A percentile compares a stretch with the other conserved stretches of the same genome.
Evolutionary conservation across 1,140 invertebrate species (phyloP).

Genomic region (Drosophila saltans): DNA sequence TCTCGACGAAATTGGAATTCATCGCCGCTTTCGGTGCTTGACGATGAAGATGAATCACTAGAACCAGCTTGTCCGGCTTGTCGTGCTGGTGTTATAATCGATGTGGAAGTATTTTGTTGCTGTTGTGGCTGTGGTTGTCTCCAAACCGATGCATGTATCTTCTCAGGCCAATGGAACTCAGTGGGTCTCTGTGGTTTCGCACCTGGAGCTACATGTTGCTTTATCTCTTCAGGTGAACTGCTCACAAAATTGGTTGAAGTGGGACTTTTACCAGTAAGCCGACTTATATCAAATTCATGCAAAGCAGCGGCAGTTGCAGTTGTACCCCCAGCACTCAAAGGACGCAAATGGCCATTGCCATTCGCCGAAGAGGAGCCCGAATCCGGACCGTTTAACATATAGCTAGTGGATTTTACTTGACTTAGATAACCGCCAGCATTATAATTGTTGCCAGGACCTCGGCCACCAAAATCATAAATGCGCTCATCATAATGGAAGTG

Average conservation of each 20-base stretch:
- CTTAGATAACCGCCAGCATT: constrained; percentile 24
- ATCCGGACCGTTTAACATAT: constrained; percentile 37
- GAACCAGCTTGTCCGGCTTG: constrained; percentile 40
- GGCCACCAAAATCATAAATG: constrained; percentile 81
- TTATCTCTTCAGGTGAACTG: constrained; percentile 63
- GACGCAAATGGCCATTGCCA: constrained; percentile 36
- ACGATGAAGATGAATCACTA: constrained; percentile 78
- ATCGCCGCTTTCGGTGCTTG: constrained; percentile 77
- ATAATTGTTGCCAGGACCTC: constrained; percentile 79
- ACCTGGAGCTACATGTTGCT: constrained; percentile 39
- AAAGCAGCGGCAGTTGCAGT: constrained; percentile 32
- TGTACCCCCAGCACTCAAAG: constrained; percentile 47
- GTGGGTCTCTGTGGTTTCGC: constrained; percentile 59
- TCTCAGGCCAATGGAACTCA: constrained; percentile 82
- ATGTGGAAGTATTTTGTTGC: constrained; percentile 35
- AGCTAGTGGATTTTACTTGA: constrained; percentile 44
- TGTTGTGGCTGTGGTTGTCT: constrained; percentile 53
- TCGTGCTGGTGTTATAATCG: constrained; percentile 35
- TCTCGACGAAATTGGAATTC: constrained; percentile 75
- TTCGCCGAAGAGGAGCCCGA: constrained; percentile 73
- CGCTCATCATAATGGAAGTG: constrained; percentile 76
- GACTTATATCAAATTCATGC: constrained; percentile 82
- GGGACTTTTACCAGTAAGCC: constrained; percentile 83
- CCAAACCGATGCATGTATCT: constrained; percentile 80
- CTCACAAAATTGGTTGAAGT: constrained; percentile 80